These are phyloP conservation scores for Sigmodon hispidus DNA, from an alignment of 2,113 vertebrate species.

Conservation along the genomic window DNA sequence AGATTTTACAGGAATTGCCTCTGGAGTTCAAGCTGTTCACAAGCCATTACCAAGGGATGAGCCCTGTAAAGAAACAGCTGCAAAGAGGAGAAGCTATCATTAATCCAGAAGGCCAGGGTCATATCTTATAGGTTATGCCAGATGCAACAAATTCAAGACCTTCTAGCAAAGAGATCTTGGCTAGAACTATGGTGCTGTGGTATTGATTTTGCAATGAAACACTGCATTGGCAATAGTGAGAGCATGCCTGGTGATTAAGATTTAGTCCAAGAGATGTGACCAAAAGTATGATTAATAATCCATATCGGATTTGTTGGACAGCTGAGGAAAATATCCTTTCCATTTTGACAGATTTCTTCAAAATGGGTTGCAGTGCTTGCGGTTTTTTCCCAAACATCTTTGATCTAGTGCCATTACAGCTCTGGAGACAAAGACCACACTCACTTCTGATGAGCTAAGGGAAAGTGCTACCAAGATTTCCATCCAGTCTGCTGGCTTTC, in stretches of 20 bases:
- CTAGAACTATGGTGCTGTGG: not conserved
- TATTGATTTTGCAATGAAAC: conserved; percentile 38
- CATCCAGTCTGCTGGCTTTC: not conserved
- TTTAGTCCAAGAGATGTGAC: not conserved
- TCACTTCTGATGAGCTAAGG: not conserved
- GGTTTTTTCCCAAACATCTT: not conserved
- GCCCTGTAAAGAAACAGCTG: conserved; percentile 11
- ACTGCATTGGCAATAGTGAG: not conserved
- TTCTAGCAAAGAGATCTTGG: not conserved
- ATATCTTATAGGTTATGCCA: not conserved
- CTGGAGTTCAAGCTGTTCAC: conserved; percentile 60
- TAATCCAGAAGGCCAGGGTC: conserved; percentile 39
- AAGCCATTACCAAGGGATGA: conserved; percentile 25
- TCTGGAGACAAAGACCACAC: not conserved
- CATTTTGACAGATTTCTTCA: conserved; percentile 26
- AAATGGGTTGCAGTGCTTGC: not conserved
- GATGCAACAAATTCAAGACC: not conserved
- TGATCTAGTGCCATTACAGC: not conserved
- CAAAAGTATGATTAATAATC: not conserved
- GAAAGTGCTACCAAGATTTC: not conserved
- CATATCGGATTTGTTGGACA: not conserved
- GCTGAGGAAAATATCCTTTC: not conserved
- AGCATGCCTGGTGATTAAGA: not conserved
- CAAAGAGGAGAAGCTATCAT: not conserved
- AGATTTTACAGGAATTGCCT: conserved; percentile 47